Evolutionary conservation across 2,113 vertebrate species (phyloP).

Genomic region (Hemiscyllium ocellatum): DNA sequence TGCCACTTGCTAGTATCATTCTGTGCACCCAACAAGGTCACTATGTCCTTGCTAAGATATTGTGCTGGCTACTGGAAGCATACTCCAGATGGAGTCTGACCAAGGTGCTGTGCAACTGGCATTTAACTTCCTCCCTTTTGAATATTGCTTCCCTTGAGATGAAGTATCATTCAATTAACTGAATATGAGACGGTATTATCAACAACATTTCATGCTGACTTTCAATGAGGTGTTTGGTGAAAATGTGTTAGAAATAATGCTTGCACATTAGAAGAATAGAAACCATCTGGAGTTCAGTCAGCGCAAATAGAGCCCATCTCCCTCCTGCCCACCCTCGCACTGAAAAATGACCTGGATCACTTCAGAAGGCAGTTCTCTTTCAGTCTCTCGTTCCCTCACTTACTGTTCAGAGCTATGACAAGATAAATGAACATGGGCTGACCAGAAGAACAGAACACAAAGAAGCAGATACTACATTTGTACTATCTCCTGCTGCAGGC

Average conservation of each 20-base stretch:
- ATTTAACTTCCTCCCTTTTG: not conserved
- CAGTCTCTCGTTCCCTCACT: slow-evolving; percentile 46
- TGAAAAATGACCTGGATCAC: slow-evolving; percentile 48
- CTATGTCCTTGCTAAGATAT: not conserved
- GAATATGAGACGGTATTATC: not conserved
- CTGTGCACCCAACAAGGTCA: not conserved
- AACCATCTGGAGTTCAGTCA: slow-evolving; percentile 44
- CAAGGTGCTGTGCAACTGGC: not conserved
- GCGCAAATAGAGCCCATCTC: slow-evolving; percentile 48
- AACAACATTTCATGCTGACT: not conserved
- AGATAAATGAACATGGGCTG: slow-evolving; percentile 44
- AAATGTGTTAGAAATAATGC: slow-evolving; percentile 42
- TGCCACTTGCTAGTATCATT: not conserved
- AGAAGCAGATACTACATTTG: slow-evolving; percentile 3
- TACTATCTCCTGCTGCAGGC: slow-evolving; percentile 44
- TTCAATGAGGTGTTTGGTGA: slow-evolving; percentile 41
- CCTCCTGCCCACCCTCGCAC: slow-evolving; percentile 40
- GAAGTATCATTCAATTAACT: not conserved
- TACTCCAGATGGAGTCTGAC: not conserved
- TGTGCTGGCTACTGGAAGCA: not conserved
- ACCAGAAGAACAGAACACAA: not conserved
- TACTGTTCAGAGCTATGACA: slow-evolving; percentile 46
- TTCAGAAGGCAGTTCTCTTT: slow-evolving; percentile 43
- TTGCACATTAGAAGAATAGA: slow-evolving; percentile 42
- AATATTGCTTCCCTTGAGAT: too few relatives aligned